phyloP scores from a whole-genome alignment of 2,113 vertebrate species.

The Balaeniceps rex region DNA sequence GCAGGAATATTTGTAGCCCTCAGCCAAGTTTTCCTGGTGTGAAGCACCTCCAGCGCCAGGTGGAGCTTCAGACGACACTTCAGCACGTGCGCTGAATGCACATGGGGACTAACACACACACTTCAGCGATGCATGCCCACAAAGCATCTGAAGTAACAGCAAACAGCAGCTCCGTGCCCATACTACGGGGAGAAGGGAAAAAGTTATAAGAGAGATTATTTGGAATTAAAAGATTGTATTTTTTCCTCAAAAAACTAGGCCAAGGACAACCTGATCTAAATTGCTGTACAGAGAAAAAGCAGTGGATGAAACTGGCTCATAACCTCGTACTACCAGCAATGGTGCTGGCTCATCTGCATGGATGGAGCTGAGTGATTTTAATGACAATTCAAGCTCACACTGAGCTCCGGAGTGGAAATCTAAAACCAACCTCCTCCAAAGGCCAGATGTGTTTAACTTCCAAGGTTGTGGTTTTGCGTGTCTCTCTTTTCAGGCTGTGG shows the following conservation, averaged over 20 bases:
- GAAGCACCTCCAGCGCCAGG: not conserved
- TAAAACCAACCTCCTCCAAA: not conserved
- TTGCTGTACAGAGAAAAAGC: not conserved
- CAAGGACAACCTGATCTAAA: not conserved
- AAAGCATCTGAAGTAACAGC: not conserved
- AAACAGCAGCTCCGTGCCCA: not conserved
- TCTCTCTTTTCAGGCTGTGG: not conserved
- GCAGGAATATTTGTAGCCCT: not conserved
- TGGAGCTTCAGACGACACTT: rapidly evolving
- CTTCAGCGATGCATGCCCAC: not conserved
- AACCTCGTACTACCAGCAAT: not conserved
- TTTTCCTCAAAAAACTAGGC: not conserved
- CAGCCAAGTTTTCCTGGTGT: not conserved
- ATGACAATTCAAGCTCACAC: not conserved
- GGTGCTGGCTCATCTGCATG: not conserved
- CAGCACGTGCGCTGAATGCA: rapidly evolving
- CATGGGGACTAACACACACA: not conserved
- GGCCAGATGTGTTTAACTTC: not conserved
- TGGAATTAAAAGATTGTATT: not conserved
- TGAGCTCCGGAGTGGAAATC: not conserved
- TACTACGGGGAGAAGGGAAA: not conserved
- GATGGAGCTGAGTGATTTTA: not conserved
- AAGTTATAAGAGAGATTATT: not conserved
- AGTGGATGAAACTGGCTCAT: not conserved
- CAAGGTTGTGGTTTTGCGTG: not conserved